Percentiles rank a stretch among this genome's conserved stretches.
phyloP scores from a whole-genome alignment of 2,113 vertebrate genomes.

The Acanthisitta chloris region DNA sequence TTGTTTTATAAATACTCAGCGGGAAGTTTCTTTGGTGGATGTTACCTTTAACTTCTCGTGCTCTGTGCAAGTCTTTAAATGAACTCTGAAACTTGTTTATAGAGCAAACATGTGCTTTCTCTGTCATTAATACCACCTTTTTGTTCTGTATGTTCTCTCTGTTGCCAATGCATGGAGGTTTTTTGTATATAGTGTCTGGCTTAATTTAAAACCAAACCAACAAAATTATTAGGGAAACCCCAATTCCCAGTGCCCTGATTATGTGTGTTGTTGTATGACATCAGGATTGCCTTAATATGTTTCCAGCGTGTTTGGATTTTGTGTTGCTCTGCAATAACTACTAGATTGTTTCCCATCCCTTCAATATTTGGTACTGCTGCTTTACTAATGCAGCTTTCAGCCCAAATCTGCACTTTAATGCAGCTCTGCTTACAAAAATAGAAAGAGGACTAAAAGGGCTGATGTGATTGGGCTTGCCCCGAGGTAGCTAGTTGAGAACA shows the following conservation, averaged over 20 bases:
- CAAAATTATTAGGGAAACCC: not conserved
- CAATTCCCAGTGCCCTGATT: not conserved
- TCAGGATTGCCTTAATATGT: not conserved
- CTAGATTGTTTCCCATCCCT: not conserved
- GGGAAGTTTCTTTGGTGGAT: not conserved
- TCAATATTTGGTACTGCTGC: not conserved
- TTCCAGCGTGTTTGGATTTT: not conserved
- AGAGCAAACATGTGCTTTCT: not conserved
- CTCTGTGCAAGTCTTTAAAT: not conserved
- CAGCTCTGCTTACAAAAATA: conserved; percentile 9
- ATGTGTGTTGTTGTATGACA: not conserved
- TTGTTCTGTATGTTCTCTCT: not conserved
- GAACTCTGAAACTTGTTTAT: not conserved
- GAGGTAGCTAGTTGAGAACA: not conserved
- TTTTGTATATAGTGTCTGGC: not conserved
- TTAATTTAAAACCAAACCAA: not conserved
- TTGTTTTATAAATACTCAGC: not conserved
- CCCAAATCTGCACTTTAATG: conserved; percentile 33
- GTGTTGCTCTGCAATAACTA: not conserved
- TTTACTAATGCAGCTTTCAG: conserved; percentile 9
- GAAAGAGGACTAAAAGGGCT: not conserved
- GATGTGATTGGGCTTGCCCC: not conserved
- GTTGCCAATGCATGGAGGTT: not conserved
- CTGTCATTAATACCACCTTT: not conserved
- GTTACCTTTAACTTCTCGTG: not conserved